phyloP scores from a whole-genome alignment of 2,797 vertebrate species.

The Chanos chanos region DNA sequence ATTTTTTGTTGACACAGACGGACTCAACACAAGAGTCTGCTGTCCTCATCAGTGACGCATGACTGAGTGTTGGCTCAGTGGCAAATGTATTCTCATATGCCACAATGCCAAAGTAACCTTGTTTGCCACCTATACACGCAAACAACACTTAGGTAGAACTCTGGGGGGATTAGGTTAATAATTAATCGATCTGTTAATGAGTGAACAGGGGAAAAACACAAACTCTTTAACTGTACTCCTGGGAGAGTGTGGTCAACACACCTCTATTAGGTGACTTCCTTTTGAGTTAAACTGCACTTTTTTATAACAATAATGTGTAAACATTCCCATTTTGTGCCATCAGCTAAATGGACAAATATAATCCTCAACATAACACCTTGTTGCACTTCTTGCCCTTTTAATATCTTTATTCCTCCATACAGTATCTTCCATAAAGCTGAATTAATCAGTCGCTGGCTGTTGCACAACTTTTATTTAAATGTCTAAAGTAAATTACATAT shows the following conservation, averaged over 20 bases:
- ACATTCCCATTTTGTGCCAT: too few relatives aligned
- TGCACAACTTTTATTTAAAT: background rate
- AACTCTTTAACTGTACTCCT: conserved; percentile 25
- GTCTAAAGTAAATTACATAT: background rate
- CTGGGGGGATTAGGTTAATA: conserved; percentile 57
- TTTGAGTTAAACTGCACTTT: too few relatives aligned
- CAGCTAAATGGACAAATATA: too few relatives aligned
- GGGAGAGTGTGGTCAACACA: too few relatives aligned
- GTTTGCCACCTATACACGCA: conserved; percentile 58
- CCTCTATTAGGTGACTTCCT: too few relatives aligned
- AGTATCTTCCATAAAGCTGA: too few relatives aligned
- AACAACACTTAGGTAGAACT: conserved; percentile 50
- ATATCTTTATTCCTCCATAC: too few relatives aligned
- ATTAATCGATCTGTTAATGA: conserved; percentile 55
- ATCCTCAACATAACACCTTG: too few relatives aligned
- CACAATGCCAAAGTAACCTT: conserved; percentile 25
- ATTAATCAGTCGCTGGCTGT: too few relatives aligned
- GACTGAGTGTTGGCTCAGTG: conserved; percentile 2
- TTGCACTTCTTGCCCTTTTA: too few relatives aligned
- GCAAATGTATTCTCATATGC: background rate
- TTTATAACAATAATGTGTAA: too few relatives aligned
- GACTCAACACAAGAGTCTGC: conserved; percentile 31
- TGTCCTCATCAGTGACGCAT: conserved; percentile 55
- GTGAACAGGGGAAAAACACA: conserved; percentile 31
- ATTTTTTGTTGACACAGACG: too few relatives aligned